Evolutionary conservation across 2,113 vertebrate species (phyloP), one percentile per base, ranked within the genome.

Genomic region (Notarius quadriscutis): DNA sequence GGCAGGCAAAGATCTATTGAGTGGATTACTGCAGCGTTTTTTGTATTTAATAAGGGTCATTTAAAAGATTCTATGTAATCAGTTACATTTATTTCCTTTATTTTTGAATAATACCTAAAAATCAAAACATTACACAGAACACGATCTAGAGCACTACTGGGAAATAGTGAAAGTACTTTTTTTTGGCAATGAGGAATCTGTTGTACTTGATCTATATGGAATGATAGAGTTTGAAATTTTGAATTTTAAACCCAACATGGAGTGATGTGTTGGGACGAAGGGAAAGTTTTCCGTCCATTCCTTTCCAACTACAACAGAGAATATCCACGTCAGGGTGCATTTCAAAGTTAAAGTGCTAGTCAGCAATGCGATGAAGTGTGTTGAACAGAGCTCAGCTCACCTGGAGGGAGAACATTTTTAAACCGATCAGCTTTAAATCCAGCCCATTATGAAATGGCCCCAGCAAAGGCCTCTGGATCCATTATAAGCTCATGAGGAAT

Each of bases 1-100:
- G 91, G 93, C 88, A 75, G 0, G 0, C 83, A 86, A 89, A 30
- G 57, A 78, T 88, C 77, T 95, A 95, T 95, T 91, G 95, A 95
- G 95, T 88, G 85, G 91, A 90, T 91, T 88, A 69, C 74, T 88
- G 58, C 85, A 72, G 92, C 88, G 91, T 90, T 90, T 91, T 80
- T 89, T 91, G 88, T 53, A 6, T 10, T 51, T 51, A n/a, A 1
- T n/a, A 72, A 20, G 89, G 17, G 22, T 87, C 87, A 53, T 87
- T 88, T 86, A 94, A 87, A 92, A 84, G 77, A 90, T 92, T 89
- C 69, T 2, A 92, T 87, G 83, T 90, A 88, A 78, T 78, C 50
- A 27, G 57, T 79, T 30, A 30, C 27, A 34, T 80, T 10, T 0
- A 57, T 80, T 79, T 79, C 0, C 51, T 79, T 30, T 41, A 58